Evolutionary conservation across 1,140 invertebrate species (phyloP).

Genomic region (Anthonomus grandis): DNA sequence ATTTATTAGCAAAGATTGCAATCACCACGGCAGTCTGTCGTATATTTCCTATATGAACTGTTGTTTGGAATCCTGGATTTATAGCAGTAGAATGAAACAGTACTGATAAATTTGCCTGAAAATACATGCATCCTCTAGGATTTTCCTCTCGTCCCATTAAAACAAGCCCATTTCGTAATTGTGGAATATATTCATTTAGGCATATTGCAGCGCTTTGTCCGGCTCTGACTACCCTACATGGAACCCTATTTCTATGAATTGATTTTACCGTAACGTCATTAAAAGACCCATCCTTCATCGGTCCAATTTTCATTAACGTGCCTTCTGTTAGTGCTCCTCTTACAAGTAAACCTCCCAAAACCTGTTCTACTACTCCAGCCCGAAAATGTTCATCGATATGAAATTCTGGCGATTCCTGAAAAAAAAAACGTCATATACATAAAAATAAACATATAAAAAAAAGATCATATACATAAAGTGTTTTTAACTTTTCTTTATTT

Average conservation of each 20-base stretch:
- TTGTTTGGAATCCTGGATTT: conserved; percentile 86
- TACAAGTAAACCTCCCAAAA: conserved; percentile 82
- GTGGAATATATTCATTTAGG: conserved; percentile 58
- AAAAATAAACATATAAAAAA: not conserved
- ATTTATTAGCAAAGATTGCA: conserved; percentile 57
- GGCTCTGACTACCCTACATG: conserved; percentile 80
- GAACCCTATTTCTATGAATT: conserved; percentile 87
- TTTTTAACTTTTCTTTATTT: no score
- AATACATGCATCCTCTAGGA: conserved; percentile 44
- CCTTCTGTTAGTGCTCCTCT: conserved; percentile 85
- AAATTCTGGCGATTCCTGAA: conserved; percentile 74
- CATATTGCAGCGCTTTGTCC: conserved; percentile 89
- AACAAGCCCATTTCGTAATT: conserved; percentile 82
- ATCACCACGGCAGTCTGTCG: conserved; percentile 88
- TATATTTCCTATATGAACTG: conserved; percentile 92
- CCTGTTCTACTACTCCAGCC: conserved; percentile 73
- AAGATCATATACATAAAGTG: no score
- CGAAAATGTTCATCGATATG: conserved; percentile 92
- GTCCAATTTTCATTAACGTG: conserved; percentile 71
- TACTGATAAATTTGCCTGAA: conserved; percentile 79
- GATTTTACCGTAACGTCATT: conserved; percentile 73
- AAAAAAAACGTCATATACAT: conserved; percentile 16
- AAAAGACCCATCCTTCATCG: conserved; percentile 80
- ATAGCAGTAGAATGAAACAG: conserved; percentile 83
- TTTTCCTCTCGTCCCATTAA: conserved; percentile 52